Evolutionary conservation across 2,888 invertebrate species (phyloP).

Genomic region (Ectemnius cavifrons): DNA sequence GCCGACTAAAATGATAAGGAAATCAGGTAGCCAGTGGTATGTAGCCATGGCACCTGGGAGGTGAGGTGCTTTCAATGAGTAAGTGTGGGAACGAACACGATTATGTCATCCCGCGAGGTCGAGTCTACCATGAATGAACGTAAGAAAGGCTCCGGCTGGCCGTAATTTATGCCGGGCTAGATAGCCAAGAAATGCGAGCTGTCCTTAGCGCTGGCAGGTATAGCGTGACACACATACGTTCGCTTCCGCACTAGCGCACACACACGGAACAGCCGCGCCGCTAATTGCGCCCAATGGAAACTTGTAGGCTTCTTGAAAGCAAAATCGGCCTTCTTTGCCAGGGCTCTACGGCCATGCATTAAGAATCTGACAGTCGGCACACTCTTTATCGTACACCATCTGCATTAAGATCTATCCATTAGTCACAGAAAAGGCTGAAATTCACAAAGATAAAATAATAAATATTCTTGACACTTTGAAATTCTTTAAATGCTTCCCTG

Average conservation of each 20-base stretch:
- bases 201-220: slow-evolving; percentile 41
- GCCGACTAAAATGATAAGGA: neutral
- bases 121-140: slow-evolving; percentile 55
- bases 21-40: neutral
- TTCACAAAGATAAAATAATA: too few relatives aligned
- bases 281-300: slow-evolving; percentile 17
- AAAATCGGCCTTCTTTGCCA: neutral
- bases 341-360: slow-evolving; percentile 4
- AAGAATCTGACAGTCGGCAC: neutral
- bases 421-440: neutral
- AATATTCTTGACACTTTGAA: too few relatives aligned
- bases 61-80: slow-evolving; percentile 27
- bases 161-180: slow-evolving; percentile 62
- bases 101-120: slow-evolving; percentile 59
- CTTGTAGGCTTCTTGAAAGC: slow-evolving; percentile 20
- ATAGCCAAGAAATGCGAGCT: slow-evolving; percentile 59
- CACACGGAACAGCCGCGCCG: slow-evolving; percentile 1
- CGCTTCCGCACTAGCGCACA: neutral
- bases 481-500: too few relatives aligned
- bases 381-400: neutral
- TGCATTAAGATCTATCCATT: neutral
- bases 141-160: slow-evolving; percentile 21
- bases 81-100: slow-evolving; percentile 54
- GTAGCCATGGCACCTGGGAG: neutral
- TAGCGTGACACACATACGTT: slow-evolving; percentile 21